Conservation (phyloP, 2,888 invertebrate species). For the Sussaba pulchella region DNA sequence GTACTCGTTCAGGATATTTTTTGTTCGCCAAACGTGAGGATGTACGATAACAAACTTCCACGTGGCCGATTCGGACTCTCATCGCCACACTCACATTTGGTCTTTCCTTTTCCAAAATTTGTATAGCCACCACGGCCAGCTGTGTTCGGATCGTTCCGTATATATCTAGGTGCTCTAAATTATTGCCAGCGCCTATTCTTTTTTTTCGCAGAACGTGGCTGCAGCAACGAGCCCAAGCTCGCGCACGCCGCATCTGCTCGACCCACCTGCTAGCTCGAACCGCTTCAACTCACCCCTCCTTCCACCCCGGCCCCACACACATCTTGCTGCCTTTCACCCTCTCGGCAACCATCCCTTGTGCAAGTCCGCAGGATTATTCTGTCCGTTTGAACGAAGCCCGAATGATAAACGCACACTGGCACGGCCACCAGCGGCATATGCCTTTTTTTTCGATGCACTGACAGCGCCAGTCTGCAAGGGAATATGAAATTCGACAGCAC, state of each 20-base stretch:
- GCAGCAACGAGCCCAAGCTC: slow-evolving; percentile 29
- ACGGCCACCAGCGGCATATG: background rate
- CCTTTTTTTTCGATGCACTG: background rate
- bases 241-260: slow-evolving; percentile 58
- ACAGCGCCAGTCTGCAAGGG: slow-evolving; percentile 36
- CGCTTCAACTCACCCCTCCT: slow-evolving; percentile 11
- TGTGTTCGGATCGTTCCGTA: slow-evolving; percentile 11
- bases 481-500: slow-evolving; percentile 48
- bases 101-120: slow-evolving; percentile 43
- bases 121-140: slow-evolving; percentile 29
- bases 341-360: slow-evolving; percentile 46
- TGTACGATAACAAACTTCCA: slow-evolving; percentile 7
- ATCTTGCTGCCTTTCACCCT: slow-evolving; percentile 32
- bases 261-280: slow-evolving; percentile 56
- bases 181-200: slow-evolving; percentile 64
- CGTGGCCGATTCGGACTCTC: background rate
- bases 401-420: slow-evolving; percentile 58
- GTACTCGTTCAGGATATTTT: background rate
- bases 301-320: slow-evolving; percentile 36
- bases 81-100: slow-evolving; percentile 1
- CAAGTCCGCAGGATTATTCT: slow-evolving; percentile 62
- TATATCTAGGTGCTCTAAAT: slow-evolving; percentile 63
- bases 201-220: slow-evolving; percentile 50
- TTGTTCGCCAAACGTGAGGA: background rate
- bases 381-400: slow-evolving; percentile 60